phyloP scores from a whole-genome alignment of 2,888 invertebrate species.

The Cryptus armator region DNA sequence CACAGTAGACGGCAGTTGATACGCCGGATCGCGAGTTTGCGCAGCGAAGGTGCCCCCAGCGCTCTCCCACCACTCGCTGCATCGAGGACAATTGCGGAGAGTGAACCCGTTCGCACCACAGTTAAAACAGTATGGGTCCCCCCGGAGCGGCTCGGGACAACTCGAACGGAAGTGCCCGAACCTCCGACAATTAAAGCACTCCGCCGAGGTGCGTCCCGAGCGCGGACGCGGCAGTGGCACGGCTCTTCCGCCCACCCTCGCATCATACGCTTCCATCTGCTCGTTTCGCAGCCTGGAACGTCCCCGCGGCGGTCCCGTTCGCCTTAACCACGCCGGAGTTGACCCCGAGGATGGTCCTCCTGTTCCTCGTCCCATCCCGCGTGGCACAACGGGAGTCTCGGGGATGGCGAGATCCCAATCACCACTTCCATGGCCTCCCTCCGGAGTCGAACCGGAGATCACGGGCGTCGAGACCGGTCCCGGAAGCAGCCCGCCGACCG shows the following conservation, averaged over 20 bases:
- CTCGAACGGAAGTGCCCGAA: not conserved
- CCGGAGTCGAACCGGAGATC: too few relatives aligned
- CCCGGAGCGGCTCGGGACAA: not conserved
- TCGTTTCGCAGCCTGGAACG: not conserved
- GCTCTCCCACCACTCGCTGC: not conserved
- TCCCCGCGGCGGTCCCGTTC: not conserved
- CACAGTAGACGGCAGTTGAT: too few relatives aligned
- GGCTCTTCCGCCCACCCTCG: too few relatives aligned
- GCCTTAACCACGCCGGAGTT: not conserved
- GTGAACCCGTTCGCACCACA: not conserved
- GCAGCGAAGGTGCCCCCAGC: not conserved
- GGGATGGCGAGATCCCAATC: too few relatives aligned
- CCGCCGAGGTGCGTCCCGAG: not conserved
- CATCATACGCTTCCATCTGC: too few relatives aligned
- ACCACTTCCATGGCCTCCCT: too few relatives aligned
- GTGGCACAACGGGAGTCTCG: too few relatives aligned
- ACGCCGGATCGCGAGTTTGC: not conserved
- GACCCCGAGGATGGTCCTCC: too few relatives aligned
- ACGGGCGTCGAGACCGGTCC: too few relatives aligned
- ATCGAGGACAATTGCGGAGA: not conserved
- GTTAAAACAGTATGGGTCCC: not conserved
- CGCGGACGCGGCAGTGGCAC: too few relatives aligned
- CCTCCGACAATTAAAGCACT: not conserved
- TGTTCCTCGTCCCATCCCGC: too few relatives aligned
- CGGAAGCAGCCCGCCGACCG: too few relatives aligned